Evolutionary conservation across 2,113 vertebrate genomes (phyloP).

Genomic region (Pan troglodytes): NHGRI_mPanTro3-v2.1_pri NC_072402.2:25863001-25863500

Average conservation of each 20-base stretch:
- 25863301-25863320: too few species aligned
- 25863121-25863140: constrained; percentile 3
- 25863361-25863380: too few species aligned
- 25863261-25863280: too few species aligned
- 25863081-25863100: background rate
- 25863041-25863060: background rate
- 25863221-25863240: background rate
- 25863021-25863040: background rate
- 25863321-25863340: too few species aligned
- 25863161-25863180: background rate
- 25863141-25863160: background rate
- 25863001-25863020: background rate
- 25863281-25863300: too few species aligned
- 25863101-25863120: background rate
- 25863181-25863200: background rate
- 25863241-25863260: background rate
- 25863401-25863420: too few species aligned
- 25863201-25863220: background rate
- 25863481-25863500: too few species aligned
- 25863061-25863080: background rate
- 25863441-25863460: too few species aligned
- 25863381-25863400: too few species aligned
- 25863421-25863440: too few species aligned
- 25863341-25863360: too few species aligned
- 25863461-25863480: too few species aligned